Evolutionary conservation across 2,113 vertebrate genomes (phyloP).

Genomic region (Ammospiza caudacuta): DNA sequence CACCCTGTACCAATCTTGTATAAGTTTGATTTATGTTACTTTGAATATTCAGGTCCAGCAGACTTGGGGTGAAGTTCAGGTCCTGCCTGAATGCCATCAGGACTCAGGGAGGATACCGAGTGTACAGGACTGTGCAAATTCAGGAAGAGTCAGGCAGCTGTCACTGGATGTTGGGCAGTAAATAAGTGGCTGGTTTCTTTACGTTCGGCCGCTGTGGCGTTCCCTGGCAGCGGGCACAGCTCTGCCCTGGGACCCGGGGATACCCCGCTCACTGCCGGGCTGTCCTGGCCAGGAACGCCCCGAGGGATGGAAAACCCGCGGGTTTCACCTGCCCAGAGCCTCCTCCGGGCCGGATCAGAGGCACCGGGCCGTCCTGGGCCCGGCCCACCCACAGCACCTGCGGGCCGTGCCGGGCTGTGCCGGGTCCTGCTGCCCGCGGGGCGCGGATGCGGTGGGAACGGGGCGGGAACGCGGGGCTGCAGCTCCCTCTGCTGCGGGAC

Average conservation of each 20-base stretch:
- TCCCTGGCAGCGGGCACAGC: no score
- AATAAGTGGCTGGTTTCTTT: not conserved
- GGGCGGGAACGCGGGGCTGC: no score
- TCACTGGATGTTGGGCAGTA: not conserved
- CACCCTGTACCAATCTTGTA: not conserved
- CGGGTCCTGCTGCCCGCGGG: no score
- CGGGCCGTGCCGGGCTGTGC: not conserved
- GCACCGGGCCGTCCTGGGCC: not conserved
- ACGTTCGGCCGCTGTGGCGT: fast-evolving
- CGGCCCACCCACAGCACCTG: not conserved
- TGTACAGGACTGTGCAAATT: not conserved
- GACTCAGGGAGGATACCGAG: fast-evolving
- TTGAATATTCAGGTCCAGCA: not conserved
- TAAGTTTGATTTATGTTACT: not conserved
- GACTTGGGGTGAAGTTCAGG: not conserved
- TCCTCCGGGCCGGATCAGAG: not conserved
- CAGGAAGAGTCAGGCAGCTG: not conserved
- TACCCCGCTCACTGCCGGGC: not conserved
- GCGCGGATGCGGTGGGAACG: no score
- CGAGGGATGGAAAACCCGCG: fast-evolving
- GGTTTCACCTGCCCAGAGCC: not conserved
- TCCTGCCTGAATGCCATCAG: no score
- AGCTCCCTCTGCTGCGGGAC: no score
- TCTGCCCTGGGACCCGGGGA: not conserved
- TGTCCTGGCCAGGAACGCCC: not conserved